Percentiles rank a stretch among this genome's conserved stretches.
These are phyloP conservation scores for Scelioninae gen. 1 DNA, from an alignment of 2,888 invertebrate species.

Conservation along the genomic window DNA sequence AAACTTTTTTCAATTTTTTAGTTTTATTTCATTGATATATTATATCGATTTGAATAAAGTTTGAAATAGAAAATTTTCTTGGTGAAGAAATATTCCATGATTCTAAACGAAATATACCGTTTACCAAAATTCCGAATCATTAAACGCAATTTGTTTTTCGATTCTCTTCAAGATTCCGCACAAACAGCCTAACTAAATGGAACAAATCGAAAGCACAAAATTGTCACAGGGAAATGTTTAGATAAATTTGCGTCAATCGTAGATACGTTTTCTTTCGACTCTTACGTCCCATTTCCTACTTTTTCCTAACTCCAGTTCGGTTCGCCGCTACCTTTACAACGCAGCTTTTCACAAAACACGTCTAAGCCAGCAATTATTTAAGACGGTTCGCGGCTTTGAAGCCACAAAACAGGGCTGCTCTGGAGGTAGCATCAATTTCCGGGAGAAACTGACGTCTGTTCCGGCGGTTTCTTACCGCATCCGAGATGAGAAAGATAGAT, in stretches of 20 bases:
- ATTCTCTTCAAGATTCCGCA: conserved; percentile 4
- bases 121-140: neutral
- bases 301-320: conserved; percentile 49
- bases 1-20: no score
- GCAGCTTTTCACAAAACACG: conserved; percentile 72
- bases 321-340: conserved; percentile 55
- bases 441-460: conserved; percentile 76
- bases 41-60: no score
- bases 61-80: no score
- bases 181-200: conserved; percentile 1
- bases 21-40: no score
- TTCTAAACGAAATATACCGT: no score
- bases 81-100: no score
- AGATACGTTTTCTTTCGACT: conserved; percentile 32
- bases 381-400: conserved; percentile 74
- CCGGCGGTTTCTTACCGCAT: conserved; percentile 71
- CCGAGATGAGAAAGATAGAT: conserved; percentile 38
- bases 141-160: conserved; percentile 18
- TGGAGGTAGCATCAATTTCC: conserved; percentile 71
- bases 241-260: conserved; percentile 56
- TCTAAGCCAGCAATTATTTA: conserved; percentile 78
- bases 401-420: conserved; percentile 74
- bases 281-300: conserved; percentile 33
- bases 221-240: conserved; percentile 38
- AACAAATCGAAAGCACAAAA: conserved; percentile 6